A percentile compares a stretch with the other conserved stretches of the same genome.
These are phyloP conservation scores for Sminthurides aquaticus DNA, from an alignment of 2,888 invertebrate genomes.

Conservation along the genomic window DNA sequence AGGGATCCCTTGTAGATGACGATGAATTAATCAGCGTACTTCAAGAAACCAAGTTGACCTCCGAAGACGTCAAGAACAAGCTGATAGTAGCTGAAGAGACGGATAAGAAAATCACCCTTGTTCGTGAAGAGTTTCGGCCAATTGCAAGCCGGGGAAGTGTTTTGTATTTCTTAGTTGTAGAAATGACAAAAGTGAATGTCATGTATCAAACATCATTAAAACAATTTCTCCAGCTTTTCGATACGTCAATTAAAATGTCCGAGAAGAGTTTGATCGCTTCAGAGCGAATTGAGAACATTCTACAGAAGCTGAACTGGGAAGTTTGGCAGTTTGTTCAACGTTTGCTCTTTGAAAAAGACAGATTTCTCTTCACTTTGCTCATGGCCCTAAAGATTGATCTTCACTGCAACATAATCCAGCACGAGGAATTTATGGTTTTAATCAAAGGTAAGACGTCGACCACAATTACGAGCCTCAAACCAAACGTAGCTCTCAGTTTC, in stretches of 20 bases:
- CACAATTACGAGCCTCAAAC: neutral
- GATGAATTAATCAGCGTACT: conserved; percentile 86
- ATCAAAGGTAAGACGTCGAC: conserved; percentile 74
- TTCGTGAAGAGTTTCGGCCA: conserved; percentile 89
- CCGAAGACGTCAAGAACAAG: conserved; percentile 92
- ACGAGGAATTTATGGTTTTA: conserved; percentile 87
- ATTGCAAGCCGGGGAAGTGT: conserved; percentile 92
- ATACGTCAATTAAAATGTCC: conserved; percentile 74
- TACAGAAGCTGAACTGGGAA: conserved; percentile 80
- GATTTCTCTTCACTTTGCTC: conserved; percentile 83
- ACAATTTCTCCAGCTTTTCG: conserved; percentile 88
- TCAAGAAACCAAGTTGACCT: conserved; percentile 76
- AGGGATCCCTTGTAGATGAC: conserved; percentile 88
- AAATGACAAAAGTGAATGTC: conserved; percentile 91
- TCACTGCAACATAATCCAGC: conserved; percentile 69
- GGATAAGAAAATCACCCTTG: conserved; percentile 85
- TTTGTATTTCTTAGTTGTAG: conserved; percentile 89
- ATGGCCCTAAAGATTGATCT: conserved; percentile 92
- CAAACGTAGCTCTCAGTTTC: neutral
- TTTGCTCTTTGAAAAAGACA: conserved; percentile 87
- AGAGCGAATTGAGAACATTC: conserved; percentile 80
- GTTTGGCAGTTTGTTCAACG: conserved; percentile 87
- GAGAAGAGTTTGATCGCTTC: conserved; percentile 73
- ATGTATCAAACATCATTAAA: conserved; percentile 96
- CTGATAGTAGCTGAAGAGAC: conserved; percentile 85